Evolutionary conservation across 2,113 vertebrate genomes (phyloP).

Genomic region (Arizona elegans): DNA sequence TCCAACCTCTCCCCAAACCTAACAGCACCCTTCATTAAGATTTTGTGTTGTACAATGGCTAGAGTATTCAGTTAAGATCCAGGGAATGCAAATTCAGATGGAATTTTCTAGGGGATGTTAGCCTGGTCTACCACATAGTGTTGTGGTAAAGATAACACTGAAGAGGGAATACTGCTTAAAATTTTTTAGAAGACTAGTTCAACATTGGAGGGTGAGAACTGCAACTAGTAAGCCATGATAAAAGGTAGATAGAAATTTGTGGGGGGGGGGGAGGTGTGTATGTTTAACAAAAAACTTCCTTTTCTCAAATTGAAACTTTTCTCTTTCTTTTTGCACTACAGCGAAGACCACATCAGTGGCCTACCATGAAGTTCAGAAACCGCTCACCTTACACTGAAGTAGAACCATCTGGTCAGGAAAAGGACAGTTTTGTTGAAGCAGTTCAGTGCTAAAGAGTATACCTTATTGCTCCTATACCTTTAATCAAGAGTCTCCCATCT

Average conservation of each 20-base stretch:
- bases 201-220: background rate
- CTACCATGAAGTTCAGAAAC: conserved; percentile 91
- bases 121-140: background rate
- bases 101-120: background rate
- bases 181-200: background rate
- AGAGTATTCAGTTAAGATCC: background rate
- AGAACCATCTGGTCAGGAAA: conserved; percentile 84
- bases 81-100: background rate
- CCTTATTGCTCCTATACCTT: background rate
- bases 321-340: conserved; percentile 44
- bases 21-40: background rate
- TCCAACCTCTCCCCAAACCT: background rate
- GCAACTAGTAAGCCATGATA: background rate
- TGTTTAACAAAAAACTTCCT: background rate
- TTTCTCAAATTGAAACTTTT: background rate
- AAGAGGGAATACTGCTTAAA: background rate
- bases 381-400: conserved; percentile 86
- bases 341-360: conserved; percentile 88
- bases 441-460: conserved; percentile 82
- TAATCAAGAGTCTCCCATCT: conserved; percentile 7
- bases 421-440: conserved; percentile 90
- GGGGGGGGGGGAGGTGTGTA: no score
- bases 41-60: background rate
- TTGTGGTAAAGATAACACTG: background rate
- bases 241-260: background rate